These are phyloP conservation scores for Loxodonta africana DNA, from an alignment of 2,113 vertebrate genomes.

Conservation along the genomic window DNA sequence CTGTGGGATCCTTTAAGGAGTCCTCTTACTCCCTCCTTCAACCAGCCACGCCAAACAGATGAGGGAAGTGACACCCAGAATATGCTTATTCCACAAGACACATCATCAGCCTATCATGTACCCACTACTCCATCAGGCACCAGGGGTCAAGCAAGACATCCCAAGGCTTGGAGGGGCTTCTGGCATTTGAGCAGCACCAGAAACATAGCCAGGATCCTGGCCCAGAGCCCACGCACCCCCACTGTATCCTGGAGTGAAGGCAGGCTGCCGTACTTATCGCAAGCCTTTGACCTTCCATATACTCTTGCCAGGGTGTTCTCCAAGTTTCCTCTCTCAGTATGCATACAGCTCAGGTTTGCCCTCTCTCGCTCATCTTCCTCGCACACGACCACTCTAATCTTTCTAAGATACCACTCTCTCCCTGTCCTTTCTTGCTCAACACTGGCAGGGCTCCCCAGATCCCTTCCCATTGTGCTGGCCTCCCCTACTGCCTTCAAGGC, in stretches of 20 bases:
- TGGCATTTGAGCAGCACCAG: not conserved
- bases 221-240: not conserved
- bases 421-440: not conserved
- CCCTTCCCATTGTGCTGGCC: not conserved
- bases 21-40: not conserved
- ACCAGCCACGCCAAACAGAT: no score
- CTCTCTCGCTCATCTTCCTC: not conserved
- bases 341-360: not conserved
- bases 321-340: not conserved
- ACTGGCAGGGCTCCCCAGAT: not conserved
- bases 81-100: not conserved
- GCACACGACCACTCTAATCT: not conserved
- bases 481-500: not conserved
- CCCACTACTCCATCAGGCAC: not conserved
- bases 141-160: not conserved
- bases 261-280: not conserved
- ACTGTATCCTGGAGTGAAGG: not conserved
- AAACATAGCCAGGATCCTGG: no score
- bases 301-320: not conserved
- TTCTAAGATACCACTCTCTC: not conserved
- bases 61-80: not conserved
- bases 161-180: not conserved
- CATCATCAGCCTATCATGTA: not conserved
- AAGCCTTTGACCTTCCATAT: not conserved
- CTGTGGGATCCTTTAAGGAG: not conserved